A percentile compares a stretch with the other conserved stretches of the same genome.
phyloP scores from a whole-genome alignment of 2,888 invertebrate genomes.

The Auanema freiburgensis region DNA sequence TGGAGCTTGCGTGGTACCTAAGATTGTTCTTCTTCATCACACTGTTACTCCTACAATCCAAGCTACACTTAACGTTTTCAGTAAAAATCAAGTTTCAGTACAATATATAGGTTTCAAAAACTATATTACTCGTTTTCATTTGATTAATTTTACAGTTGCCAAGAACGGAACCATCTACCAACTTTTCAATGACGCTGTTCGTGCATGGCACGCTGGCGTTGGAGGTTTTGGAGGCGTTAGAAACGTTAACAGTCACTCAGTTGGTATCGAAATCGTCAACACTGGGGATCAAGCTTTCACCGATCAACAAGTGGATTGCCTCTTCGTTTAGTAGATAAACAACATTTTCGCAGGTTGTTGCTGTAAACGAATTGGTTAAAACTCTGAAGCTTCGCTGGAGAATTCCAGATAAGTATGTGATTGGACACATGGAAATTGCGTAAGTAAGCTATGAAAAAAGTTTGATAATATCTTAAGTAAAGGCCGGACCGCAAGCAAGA shows the following conservation, averaged over 20 bases:
- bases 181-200: conserved; percentile 10
- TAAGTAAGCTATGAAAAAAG: not conserved
- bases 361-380: conserved; percentile 8
- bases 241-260: conserved; percentile 12
- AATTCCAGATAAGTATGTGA: conserved; percentile 10
- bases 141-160: conserved; percentile 13
- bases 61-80: conserved; percentile 8
- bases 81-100: conserved; percentile 2
- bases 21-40: conserved; percentile 17
- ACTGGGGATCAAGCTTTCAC: conserved; percentile 10
- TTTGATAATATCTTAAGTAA: not conserved
- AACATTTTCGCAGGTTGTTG: conserved; percentile 4
- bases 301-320: conserved; percentile 10
- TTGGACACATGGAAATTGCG: conserved; percentile 17
- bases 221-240: conserved; percentile 13
- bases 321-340: no score
- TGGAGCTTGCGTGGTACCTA: conserved; percentile 5
- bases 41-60: conserved; percentile 7
- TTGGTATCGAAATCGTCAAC: conserved; percentile 22
- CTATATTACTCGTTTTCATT: not conserved
- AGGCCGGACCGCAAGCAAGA: conserved; percentile 19
- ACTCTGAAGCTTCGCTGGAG: conserved; percentile 16
- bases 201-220: conserved; percentile 18
- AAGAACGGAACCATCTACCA: conserved; percentile 17
- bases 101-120: conserved; percentile 17